Conservation (phyloP, 1,140 invertebrate species). For the Ruditapes philippinarum region DNA sequence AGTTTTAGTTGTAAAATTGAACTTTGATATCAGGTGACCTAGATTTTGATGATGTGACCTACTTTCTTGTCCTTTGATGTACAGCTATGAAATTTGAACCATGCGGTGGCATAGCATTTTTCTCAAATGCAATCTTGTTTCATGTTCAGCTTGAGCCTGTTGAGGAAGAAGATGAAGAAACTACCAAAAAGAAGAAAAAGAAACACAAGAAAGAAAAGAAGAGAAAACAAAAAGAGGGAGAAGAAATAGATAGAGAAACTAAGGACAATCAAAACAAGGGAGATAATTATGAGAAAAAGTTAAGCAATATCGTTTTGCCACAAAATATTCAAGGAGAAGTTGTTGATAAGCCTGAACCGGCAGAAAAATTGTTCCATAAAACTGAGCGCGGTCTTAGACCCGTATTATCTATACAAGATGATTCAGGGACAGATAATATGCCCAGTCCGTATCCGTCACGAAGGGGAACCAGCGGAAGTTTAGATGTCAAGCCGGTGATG, state of each 20-base stretch:
- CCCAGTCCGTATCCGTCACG: not conserved
- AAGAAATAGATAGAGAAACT: constrained; percentile 10
- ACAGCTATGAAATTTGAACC: no score
- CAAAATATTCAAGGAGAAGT: constrained; percentile 1
- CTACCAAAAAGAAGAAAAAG: constrained; percentile 53
- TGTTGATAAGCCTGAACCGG: constrained; percentile 4
- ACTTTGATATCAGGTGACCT: no score
- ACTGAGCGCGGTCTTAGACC: not conserved
- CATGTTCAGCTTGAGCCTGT: constrained; percentile 45
- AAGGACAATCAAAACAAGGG: not conserved
- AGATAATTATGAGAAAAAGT: constrained; percentile 11
- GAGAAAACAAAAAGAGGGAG: constrained; percentile 59
- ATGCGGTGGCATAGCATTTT: no score
- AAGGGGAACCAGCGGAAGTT: not conserved
- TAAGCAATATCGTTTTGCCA: constrained; percentile 1
- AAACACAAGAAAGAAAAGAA: constrained; percentile 64
- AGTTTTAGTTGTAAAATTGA: no score
- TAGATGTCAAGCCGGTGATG: no score
- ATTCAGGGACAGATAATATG: constrained; percentile 4
- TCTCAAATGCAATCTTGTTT: no score
- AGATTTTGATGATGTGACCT: no score
- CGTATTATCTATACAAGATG: not conserved
- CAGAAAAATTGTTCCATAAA: constrained; percentile 9
- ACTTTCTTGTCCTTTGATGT: no score
- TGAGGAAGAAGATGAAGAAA: constrained; percentile 46